Conservation (phyloP, 2,113 vertebrate genomes). For the Bombycilla garrulus region DNA sequence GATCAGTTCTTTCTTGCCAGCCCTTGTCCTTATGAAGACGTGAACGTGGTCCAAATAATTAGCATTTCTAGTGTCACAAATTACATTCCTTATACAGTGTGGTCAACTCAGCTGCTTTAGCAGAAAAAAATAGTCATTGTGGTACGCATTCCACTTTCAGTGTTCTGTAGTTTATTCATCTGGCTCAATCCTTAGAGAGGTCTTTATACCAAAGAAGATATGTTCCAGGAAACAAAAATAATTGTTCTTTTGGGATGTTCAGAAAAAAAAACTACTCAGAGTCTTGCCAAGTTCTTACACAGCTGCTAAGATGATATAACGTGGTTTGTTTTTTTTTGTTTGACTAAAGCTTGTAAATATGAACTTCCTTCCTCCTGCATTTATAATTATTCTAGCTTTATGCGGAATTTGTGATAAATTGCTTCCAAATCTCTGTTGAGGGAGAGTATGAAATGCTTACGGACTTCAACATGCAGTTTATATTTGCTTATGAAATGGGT, state of each 20-base stretch:
- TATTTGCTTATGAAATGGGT: slow-evolving; percentile 8
- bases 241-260: slow-evolving; percentile 54
- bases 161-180: slow-evolving; percentile 36
- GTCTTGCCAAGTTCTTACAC: slow-evolving; percentile 51
- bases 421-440: not conserved
- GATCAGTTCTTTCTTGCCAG: not conserved
- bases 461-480: not conserved
- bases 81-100: not conserved
- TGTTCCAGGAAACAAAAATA: slow-evolving; percentile 61
- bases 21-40: not conserved
- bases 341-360: slow-evolving; percentile 9
- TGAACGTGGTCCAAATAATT: slow-evolving; percentile 29
- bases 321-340: slow-evolving; percentile 31
- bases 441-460: not conserved
- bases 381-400: slow-evolving; percentile 1
- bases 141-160: not conserved
- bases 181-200: not conserved
- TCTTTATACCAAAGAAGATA: slow-evolving; percentile 35
- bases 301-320: slow-evolving; percentile 67
- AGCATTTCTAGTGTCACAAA: slow-evolving; percentile 5
- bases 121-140: slow-evolving; percentile 12
- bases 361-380: slow-evolving; percentile 61
- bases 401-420: not conserved
- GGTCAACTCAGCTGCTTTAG: slow-evolving; percentile 23
- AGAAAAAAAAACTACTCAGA: slow-evolving; percentile 11